These are phyloP conservation scores for Diglossa cyanea DNA, from an alignment of 2,797 vertebrate species.

Conservation along the genomic window DNA sequence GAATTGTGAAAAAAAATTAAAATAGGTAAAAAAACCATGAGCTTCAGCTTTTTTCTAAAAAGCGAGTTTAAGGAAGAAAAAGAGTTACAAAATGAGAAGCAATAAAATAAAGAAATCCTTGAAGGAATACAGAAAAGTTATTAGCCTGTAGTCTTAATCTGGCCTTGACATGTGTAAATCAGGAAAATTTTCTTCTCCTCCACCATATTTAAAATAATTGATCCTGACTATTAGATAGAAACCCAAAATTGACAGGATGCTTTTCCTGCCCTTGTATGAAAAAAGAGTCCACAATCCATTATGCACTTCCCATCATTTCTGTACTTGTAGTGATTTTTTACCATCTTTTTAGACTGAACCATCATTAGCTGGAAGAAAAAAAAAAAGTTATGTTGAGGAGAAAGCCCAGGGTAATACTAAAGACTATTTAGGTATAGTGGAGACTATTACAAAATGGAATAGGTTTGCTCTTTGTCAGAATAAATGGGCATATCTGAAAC, in stretches of 20 bases:
- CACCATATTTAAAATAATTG: neutral
- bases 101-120: neutral
- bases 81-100: neutral
- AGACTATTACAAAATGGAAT: neutral
- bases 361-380: neutral
- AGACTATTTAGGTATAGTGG: neutral
- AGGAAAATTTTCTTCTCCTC: neutral
- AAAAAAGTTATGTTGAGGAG: neutral
- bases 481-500: neutral
- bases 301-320: neutral
- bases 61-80: neutral
- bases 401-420: neutral
- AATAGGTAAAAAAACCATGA: neutral
- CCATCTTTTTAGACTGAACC: neutral
- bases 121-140: neutral
- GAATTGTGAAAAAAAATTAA: neutral
- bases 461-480: neutral
- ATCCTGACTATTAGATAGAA: neutral
- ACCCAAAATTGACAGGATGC: neutral
- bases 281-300: neutral
- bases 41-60: neutral
- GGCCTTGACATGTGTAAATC: neutral
- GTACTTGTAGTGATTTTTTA: neutral
- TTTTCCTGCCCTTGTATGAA: neutral
- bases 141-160: neutral